Evolutionary conservation across 2,797 vertebrate species (phyloP).

Genomic region (Xyrichtys novacula): DNA sequence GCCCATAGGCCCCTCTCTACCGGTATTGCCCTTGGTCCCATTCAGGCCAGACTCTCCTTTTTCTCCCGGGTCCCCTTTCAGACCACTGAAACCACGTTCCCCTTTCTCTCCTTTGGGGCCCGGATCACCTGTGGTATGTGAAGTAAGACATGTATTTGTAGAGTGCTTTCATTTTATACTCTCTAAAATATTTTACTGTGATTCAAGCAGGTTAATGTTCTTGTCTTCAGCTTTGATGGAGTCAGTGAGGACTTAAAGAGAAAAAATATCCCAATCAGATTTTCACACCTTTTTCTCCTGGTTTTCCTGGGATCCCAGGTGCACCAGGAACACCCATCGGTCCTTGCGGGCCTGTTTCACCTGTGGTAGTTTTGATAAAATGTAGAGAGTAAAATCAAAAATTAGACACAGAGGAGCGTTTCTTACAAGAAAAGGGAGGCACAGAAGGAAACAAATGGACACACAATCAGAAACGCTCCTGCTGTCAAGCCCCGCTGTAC

Average conservation of each 20-base stretch:
- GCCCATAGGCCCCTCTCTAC: constrained; percentile 87
- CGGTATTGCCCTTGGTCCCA: constrained; percentile 86
- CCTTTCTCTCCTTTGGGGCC: constrained; percentile 82
- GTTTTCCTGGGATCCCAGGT: constrained; percentile 89
- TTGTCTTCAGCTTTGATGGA: no score
- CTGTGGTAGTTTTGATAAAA: constrained; percentile 77
- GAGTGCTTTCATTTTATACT: not conserved
- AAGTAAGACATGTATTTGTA: constrained; percentile 10
- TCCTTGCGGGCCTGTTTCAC: constrained; percentile 91
- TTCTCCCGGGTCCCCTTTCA: constrained; percentile 83
- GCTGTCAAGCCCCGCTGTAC: constrained; percentile 59
- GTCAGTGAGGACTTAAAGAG: no score
- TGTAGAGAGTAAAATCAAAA: constrained; percentile 47
- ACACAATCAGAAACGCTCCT: constrained; percentile 38
- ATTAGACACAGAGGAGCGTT: constrained; percentile 43
- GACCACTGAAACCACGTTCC: constrained; percentile 76
- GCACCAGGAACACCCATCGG: constrained; percentile 85
- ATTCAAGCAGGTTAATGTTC: no score
- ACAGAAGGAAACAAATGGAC: constrained; percentile 29
- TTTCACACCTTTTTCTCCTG: constrained; percentile 89
- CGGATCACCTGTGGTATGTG: constrained; percentile 81
- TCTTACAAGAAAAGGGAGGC: constrained; percentile 38
- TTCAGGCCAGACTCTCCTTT: constrained; percentile 82
- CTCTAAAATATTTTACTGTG: not conserved
- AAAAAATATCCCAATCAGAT: not conserved